phyloP scores from a whole-genome alignment of 92 coral and sea anemone species.

The Umimayanthus kanabou region DNA sequence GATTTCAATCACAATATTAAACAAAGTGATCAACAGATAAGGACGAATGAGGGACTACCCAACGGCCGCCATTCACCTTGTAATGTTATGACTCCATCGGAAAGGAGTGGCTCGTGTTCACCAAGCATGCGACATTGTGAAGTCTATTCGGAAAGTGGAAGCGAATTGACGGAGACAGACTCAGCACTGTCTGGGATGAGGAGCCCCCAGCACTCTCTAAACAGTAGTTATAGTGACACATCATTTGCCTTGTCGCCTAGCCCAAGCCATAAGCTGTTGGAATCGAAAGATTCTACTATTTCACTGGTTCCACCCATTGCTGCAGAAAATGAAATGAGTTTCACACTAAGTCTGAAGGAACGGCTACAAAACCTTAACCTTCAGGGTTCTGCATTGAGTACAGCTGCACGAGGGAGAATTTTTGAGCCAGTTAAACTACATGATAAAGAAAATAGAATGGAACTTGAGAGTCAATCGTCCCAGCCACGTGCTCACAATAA shows the following conservation, averaged over 20 bases:
- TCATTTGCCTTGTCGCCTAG: constrained; percentile 53
- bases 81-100: background rate
- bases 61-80: background rate
- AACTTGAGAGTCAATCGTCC: background rate
- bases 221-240: constrained; percentile 56
- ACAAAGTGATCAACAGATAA: background rate
- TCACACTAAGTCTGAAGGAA: constrained; percentile 47
- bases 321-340: background rate
- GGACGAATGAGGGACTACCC: background rate
- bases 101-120: constrained; percentile 21
- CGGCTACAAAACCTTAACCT: constrained; percentile 56
- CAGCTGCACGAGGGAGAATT: constrained; percentile 55
- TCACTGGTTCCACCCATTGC: constrained; percentile 17
- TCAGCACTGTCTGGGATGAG: constrained; percentile 50
- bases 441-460: background rate
- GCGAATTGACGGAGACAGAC: constrained; percentile 65
- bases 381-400: constrained; percentile 46
- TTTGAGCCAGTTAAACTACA: constrained; percentile 22
- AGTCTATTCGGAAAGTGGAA: constrained; percentile 36
- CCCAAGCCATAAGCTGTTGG: constrained; percentile 59
- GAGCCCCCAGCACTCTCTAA: constrained; percentile 66
- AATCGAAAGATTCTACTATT: constrained; percentile 41
- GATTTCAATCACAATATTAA: constrained; percentile 20
- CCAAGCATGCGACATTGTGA: constrained; percentile 10
- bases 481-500: background rate